Base-by-base conservation (phyloP, 2,113 vertebrate species). In the Tilapia sparmanii region DNA sequence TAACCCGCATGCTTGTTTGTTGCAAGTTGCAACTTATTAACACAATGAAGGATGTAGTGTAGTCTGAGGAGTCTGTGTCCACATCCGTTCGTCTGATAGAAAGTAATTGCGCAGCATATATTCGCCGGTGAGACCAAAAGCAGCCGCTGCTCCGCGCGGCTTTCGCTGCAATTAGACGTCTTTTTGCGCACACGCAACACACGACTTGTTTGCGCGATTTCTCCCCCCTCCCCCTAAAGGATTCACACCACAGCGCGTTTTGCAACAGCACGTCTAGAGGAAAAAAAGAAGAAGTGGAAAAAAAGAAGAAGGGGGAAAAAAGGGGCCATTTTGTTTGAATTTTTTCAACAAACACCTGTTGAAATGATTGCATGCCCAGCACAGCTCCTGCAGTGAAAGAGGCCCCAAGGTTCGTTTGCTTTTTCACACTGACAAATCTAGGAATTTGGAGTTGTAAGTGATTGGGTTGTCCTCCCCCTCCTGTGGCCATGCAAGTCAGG, bases 281-380 rank as follows among this genome's bases (percentile, higher is more conserved):
- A 4, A 26, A 38, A n/a, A 50, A 18, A 50, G 3, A 50, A 12
- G 8, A 50, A 50, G 16, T 3, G 26, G 10, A 8, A 19, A 33
- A 26, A 22, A 38, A 40, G 6, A 66, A 33, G 19, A 68, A 66
- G 19, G 53, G 16, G 1, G 0, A 7, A 33, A 86, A 89, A 85
- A 90, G 88, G 63, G 59, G 90, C 88, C 89, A 94, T 94, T 93
- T 95, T 92, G 86, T 91, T 63, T 89, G 8, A 85, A 5, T 68
- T 68, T 94, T 92, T 91, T 83, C 86, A 84, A 80, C 89, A 88
- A 92, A 94, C 93, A 94, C 91, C 91, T 95, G 92, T 95, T 95
- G 94, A 91, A 87, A 90, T 85, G 24, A 86, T 87, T 88, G 88
- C 89, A 86, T 78, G 80, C 12, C 31, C 84, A 57, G 42, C 86